Percentiles rank a stretch among this genome's conserved stretches.
phyloP scores from a whole-genome alignment of 1,140 invertebrate species.

The Drosophila neocordata region DNA sequence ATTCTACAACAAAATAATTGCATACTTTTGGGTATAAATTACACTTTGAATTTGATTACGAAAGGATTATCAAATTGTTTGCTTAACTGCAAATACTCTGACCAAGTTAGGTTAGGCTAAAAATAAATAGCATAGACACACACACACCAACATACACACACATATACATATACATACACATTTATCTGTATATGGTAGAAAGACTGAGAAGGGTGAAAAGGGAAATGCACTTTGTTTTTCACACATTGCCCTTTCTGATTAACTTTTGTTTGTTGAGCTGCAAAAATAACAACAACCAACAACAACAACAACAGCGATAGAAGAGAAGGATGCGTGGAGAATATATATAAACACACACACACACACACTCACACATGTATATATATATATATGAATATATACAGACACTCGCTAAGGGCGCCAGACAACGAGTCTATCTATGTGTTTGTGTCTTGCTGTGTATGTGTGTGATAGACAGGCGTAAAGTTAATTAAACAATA shows the following conservation, averaged over 20 bases:
- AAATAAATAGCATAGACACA: slow-evolving; percentile 1
- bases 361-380: slow-evolving; percentile 4
- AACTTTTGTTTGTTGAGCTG: slow-evolving; percentile 76
- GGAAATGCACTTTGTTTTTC: slow-evolving; percentile 81
- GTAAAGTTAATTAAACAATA: slow-evolving; percentile 82
- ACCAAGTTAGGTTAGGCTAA: not conserved
- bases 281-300: slow-evolving; percentile 59
- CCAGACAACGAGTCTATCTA: slow-evolving; percentile 46
- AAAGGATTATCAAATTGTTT: no score
- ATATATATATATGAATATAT: no score
- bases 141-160: no score
- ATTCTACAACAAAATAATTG: not conserved
- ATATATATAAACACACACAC: slow-evolving; percentile 39
- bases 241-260: slow-evolving; percentile 80
- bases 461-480: slow-evolving; percentile 75
- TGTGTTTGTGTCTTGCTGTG: slow-evolving; percentile 27
- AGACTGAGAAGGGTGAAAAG: not conserved
- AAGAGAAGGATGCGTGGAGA: slow-evolving; percentile 49
- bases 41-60: not conserved
- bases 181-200: no score
- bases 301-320: slow-evolving; percentile 23
- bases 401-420: slow-evolving; percentile 19
- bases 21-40: not conserved
- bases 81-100: not conserved
- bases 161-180: no score